These are phyloP conservation scores for Nemotelus pantherinus DNA, from an alignment of 2,888 invertebrate species.

Conservation along the genomic window DNA sequence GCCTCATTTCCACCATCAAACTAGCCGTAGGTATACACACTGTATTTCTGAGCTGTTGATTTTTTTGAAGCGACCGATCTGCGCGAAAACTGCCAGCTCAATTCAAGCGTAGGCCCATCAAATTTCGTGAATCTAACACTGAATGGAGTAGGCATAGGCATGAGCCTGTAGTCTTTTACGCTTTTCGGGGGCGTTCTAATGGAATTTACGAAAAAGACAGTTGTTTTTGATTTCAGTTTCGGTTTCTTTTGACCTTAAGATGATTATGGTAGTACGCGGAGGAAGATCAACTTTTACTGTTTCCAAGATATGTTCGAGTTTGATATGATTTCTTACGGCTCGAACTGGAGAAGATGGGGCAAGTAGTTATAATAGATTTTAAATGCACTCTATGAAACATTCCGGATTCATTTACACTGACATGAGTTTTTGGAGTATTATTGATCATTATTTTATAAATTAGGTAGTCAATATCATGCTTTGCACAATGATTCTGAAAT, in stretches of 20 bases:
- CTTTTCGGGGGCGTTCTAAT: slow-evolving; percentile 41
- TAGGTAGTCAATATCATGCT: too few relatives aligned
- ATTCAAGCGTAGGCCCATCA: slow-evolving; percentile 11
- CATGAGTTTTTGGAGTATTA: neutral
- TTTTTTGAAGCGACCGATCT: neutral
- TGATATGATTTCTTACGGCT: slow-evolving; percentile 16
- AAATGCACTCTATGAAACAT: slow-evolving; percentile 14
- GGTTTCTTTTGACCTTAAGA: slow-evolving; percentile 47
- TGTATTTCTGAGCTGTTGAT: neutral
- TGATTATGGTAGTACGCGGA: slow-evolving; percentile 8
- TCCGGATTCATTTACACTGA: neutral
- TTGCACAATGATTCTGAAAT: too few relatives aligned
- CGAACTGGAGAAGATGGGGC: slow-evolving; percentile 4
- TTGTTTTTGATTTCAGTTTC: slow-evolving; percentile 42
- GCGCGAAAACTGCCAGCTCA: slow-evolving; percentile 7
- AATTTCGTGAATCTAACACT: slow-evolving; percentile 4
- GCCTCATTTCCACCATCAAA: neutral
- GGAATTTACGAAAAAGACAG: slow-evolving; percentile 44
- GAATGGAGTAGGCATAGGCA: neutral
- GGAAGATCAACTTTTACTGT: slow-evolving; percentile 34
- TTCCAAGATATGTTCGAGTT: slow-evolving; percentile 9
- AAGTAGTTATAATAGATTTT: slow-evolving; percentile 1
- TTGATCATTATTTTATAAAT: neutral
- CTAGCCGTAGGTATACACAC: neutral
- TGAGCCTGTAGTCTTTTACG: slow-evolving; percentile 8